phyloP scores from a whole-genome alignment of 35 echinoderm and acorn worm species.

The Stichopus chloronotus region DNA sequence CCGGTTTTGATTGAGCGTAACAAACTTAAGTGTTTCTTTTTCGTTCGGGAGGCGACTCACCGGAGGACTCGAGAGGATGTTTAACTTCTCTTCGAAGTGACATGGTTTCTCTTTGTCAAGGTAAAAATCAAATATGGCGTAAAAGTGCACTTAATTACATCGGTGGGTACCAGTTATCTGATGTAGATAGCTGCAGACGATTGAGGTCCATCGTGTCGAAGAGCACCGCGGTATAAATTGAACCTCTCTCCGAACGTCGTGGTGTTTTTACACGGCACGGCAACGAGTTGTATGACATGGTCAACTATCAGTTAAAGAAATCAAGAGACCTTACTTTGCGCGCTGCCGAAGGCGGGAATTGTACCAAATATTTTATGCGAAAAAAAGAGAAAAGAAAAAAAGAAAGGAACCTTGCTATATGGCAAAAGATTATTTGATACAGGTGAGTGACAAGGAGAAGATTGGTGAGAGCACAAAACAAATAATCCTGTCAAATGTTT shows the following conservation, averaged over 20 bases:
- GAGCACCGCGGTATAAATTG: background rate
- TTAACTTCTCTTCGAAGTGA: conserved; percentile 9
- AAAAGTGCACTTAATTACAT: conserved; percentile 21
- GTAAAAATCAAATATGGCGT: conserved; percentile 13
- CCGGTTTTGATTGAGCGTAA: conserved; percentile 15
- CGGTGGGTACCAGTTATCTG: background rate
- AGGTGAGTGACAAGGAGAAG: conserved; percentile 3
- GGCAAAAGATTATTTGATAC: background rate
- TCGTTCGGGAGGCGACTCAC: conserved; percentile 3
- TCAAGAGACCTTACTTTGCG: conserved; percentile 4
- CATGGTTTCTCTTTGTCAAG: conserved; percentile 19
- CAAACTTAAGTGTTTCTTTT: conserved; percentile 25
- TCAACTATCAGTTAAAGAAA: background rate
- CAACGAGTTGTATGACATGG: background rate
- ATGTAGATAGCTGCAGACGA: conserved; percentile 3
- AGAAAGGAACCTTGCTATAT: background rate
- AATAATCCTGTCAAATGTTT: background rate
- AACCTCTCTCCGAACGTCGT: background rate
- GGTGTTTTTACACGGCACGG: background rate
- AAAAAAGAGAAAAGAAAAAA: background rate
- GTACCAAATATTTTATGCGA: background rate
- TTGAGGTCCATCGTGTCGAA: background rate
- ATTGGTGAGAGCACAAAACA: background rate
- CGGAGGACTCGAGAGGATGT: background rate
- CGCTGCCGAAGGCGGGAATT: conserved; percentile 1